phyloP scores from a whole-genome alignment of 2,888 invertebrate species.

The Galeopsomyia nigrocyanea region DNA sequence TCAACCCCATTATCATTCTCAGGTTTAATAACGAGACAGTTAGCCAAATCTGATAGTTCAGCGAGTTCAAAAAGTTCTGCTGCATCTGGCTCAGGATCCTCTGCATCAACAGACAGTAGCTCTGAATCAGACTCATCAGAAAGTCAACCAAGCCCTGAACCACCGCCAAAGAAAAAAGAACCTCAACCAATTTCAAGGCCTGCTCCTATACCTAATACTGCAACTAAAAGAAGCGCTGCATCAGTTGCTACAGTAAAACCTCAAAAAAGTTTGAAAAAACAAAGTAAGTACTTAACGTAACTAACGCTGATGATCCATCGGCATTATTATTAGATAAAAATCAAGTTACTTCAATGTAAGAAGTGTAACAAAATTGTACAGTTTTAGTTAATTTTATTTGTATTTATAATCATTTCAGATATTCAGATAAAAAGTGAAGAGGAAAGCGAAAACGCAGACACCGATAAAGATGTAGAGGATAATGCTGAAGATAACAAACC shows the following conservation, averaged over 20 bases:
- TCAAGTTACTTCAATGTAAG: background rate
- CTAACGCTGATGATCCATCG: no score
- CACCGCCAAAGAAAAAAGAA: slow-evolving; percentile 62
- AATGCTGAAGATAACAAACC: slow-evolving; percentile 56
- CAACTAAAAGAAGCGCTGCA: slow-evolving; percentile 61
- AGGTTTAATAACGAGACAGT: slow-evolving; percentile 60
- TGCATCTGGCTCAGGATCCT: slow-evolving; percentile 77
- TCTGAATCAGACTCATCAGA: slow-evolving; percentile 80
- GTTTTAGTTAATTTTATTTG: slow-evolving; percentile 4
- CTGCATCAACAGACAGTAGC: slow-evolving; percentile 72
- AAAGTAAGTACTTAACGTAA: slow-evolving; percentile 53
- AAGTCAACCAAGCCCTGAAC: slow-evolving; percentile 70
- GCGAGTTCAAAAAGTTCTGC: slow-evolving; percentile 77
- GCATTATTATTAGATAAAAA: no score
- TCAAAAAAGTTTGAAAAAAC: slow-evolving; percentile 63
- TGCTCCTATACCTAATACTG: slow-evolving; percentile 50
- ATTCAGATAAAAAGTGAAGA: slow-evolving; percentile 61
- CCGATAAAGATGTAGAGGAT: slow-evolving; percentile 64
- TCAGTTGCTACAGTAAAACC: slow-evolving; percentile 63
- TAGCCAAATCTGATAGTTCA: slow-evolving; percentile 74
- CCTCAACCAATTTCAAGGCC: slow-evolving; percentile 55
- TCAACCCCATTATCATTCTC: slow-evolving; percentile 2
- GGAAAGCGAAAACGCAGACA: slow-evolving; percentile 64
- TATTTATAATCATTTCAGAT: slow-evolving; percentile 14
- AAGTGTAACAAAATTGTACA: background rate